Evolutionary conservation across 2,113 vertebrate genomes (phyloP).

Genomic region (Crotophaga sulcirostris): DNA sequence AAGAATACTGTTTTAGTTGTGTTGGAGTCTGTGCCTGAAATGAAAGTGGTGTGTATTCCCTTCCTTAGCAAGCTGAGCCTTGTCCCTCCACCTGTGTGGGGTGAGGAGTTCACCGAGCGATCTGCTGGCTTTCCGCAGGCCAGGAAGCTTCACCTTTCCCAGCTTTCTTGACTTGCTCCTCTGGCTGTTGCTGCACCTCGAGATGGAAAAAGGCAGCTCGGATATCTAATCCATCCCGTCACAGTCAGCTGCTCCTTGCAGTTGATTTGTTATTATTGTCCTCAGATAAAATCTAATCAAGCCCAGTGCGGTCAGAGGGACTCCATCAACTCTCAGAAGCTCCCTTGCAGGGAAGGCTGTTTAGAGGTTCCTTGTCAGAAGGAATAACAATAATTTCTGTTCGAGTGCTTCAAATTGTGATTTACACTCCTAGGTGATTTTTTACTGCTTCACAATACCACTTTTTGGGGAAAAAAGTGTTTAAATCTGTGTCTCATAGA

Average conservation of each 20-base stretch:
- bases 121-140: not conserved
- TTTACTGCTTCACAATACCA: not conserved
- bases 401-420: not conserved
- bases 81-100: not conserved
- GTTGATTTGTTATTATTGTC: not conserved
- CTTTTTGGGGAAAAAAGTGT: not conserved
- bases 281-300: not conserved
- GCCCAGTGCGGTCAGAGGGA: not conserved
- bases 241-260: not conserved
- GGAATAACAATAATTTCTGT: not conserved
- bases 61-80: not conserved
- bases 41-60: not conserved
- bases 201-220: not conserved
- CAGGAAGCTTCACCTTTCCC: not conserved
- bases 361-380: not conserved
- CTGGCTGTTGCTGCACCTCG: not conserved
- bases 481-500: not conserved
- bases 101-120: not conserved
- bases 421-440: not conserved
- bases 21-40: not conserved
- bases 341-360: not conserved
- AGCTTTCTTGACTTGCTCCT: not conserved
- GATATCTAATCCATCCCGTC: not conserved
- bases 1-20: not conserved
- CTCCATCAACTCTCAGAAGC: not conserved